phyloP scores from a whole-genome alignment of 2,888 invertebrate genomes.

The Ormyrus labotus region DNA sequence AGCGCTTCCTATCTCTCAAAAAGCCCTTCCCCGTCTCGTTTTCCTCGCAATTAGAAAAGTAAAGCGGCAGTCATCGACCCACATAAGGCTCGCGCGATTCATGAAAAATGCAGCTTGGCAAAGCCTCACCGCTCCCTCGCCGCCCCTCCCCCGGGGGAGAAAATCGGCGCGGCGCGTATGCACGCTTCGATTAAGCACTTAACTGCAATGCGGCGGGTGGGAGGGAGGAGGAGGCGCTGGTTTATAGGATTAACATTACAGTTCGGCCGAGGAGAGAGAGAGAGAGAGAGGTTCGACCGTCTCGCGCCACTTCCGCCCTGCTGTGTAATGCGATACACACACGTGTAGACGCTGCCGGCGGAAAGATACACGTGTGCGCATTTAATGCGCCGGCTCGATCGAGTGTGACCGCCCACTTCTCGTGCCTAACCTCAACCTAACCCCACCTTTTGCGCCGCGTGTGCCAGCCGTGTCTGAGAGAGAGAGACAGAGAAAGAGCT shows the following conservation, averaged over 20 bases:
- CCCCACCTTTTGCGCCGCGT: too few relatives aligned
- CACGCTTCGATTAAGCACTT: constrained; percentile 37
- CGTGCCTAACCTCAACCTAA: constrained; percentile 18
- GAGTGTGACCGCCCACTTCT: constrained; percentile 10
- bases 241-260: constrained; percentile 30
- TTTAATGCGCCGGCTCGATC: constrained; percentile 45
- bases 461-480: too few relatives aligned
- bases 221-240: too few relatives aligned
- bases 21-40: too few relatives aligned
- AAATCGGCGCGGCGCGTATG: background rate
- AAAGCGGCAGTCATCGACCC: constrained; percentile 20
- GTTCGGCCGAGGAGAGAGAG: background rate
- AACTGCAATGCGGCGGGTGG: constrained; percentile 3
- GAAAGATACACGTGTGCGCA: constrained; percentile 50
- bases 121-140: background rate
- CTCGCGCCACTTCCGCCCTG: constrained; percentile 17
- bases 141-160: background rate
- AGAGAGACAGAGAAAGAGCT: too few relatives aligned
- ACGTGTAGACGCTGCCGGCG: background rate
- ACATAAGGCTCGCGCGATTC: background rate
- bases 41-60: background rate
- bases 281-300: constrained; percentile 17
- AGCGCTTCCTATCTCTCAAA: too few relatives aligned
- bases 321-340: background rate
- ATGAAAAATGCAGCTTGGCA: constrained; percentile 16